Evolutionary conservation across 2,113 vertebrate genomes (phyloP), one percentile per base, ranked within the genome.

Genomic region (Todiramphus saurophagus): DNA sequence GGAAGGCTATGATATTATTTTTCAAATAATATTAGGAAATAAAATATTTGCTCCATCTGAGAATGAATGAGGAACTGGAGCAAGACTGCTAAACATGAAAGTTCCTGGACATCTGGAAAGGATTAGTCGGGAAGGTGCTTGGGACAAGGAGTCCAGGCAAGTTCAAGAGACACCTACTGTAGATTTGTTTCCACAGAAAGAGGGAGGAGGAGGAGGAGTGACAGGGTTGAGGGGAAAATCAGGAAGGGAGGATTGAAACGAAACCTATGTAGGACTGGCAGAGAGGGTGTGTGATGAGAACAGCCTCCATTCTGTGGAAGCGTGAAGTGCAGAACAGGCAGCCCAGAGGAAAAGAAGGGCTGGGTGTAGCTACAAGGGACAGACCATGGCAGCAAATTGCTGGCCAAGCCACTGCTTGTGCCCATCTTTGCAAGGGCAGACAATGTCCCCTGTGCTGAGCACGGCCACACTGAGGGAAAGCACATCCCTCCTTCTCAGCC

Each of bases 101-200:
- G 87, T 64, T 87, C 74, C 87, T 48, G 25, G 53, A 91, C 95
- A 94, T 96, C 96, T 97, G 96, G 93, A 91, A 96, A 58, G 82
- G 73, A 96, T 96, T 95, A 95, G 66, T 48, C 27, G 33, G 91
- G 94, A 96, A 94, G 89, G 96, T 87, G 87, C 74, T 43, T 17
- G 87, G 87, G 91, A 95, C 93, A 78, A 60, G 84, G 94, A 79
- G 94, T 93, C 95, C 77, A 96, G 81, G 81, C 66, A 58, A 95
- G 89, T 91, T 97, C 91, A 97, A n/a, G 91, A 95, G 87, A 96
- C 91, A 96, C 93, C 93, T 93, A 95, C 91, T 94, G 91, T 75
- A 93, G 87, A 94, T 90, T 86, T 94, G 88, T 76, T 93, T 90
- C 83, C 84, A 68, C 35, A 64, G 79, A 25, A 88, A 68, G 78